Evolutionary conservation across 2,113 vertebrate species (phyloP).

Genomic region (Reinhardtius hippoglossoides): DNA sequence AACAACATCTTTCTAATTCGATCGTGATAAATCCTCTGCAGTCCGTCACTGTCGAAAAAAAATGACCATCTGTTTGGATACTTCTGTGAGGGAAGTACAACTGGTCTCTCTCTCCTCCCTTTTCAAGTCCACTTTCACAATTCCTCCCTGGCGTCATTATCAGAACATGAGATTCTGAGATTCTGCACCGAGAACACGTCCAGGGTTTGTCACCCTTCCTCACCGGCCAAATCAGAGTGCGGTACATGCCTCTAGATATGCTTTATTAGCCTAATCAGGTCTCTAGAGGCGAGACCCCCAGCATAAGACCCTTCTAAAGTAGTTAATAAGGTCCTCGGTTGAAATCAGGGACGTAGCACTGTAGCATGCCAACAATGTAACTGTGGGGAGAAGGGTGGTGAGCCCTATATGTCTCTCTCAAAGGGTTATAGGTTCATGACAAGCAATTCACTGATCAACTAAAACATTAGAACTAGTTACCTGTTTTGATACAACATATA

Average conservation of each 20-base stretch:
- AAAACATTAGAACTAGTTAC: background rate
- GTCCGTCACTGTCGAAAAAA: background rate
- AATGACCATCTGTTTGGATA: background rate
- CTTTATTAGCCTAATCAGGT: slow-evolving; percentile 79
- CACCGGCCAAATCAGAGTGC: slow-evolving; percentile 75
- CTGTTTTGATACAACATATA: background rate
- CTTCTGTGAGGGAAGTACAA: background rate
- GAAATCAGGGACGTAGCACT: slow-evolving; percentile 56
- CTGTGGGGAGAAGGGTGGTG: slow-evolving; percentile 34
- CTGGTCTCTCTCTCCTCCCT: slow-evolving; percentile 4
- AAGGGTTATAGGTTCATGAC: slow-evolving; percentile 48
- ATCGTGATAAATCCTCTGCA: background rate
- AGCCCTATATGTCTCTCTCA: slow-evolving; percentile 49
- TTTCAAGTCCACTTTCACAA: slow-evolving; percentile 34
- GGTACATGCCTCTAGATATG: slow-evolving; percentile 71
- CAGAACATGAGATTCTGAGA: slow-evolving; percentile 63
- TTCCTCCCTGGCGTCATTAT: slow-evolving; percentile 56
- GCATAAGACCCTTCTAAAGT: slow-evolving; percentile 66
- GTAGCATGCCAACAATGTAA: slow-evolving; percentile 60
- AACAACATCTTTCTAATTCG: background rate
- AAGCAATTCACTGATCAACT: background rate
- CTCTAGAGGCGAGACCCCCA: slow-evolving; percentile 62
- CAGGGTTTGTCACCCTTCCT: slow-evolving; percentile 75
- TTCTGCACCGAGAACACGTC: slow-evolving; percentile 59
- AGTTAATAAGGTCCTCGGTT: slow-evolving; percentile 71